These are phyloP conservation scores for Elymnias hypermnestra DNA, from an alignment of 1,140 invertebrate species.

Conservation along the genomic window DNA sequence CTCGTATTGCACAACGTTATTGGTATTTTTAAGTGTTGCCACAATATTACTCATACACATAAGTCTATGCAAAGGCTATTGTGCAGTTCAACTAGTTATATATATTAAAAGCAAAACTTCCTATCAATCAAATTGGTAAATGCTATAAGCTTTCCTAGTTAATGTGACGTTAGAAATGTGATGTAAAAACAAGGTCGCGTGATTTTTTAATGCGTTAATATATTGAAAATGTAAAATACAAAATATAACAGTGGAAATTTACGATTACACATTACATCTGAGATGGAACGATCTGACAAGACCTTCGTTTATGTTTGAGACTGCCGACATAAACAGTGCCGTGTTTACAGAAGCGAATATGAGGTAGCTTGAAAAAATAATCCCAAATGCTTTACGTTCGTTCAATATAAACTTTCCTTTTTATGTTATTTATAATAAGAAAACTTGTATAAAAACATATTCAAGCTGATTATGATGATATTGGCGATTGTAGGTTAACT, in stretches of 20 bases:
- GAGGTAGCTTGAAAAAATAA: conserved; percentile 30
- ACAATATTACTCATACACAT: too few species aligned
- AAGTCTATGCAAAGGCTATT: too few species aligned
- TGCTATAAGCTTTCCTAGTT: too few species aligned
- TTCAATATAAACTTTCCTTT: background rate
- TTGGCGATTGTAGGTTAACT: too few species aligned
- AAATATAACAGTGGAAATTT: conserved; percentile 17
- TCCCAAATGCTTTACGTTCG: background rate
- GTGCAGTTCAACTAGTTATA: too few species aligned
- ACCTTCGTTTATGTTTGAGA: conserved; percentile 19
- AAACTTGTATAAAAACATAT: background rate
- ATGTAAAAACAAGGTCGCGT: too few species aligned
- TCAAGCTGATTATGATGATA: background rate
- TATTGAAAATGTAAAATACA: conserved; percentile 6
- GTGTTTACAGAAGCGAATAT: conserved; percentile 28
- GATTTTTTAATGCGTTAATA: too few species aligned
- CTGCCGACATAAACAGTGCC: conserved; percentile 18
- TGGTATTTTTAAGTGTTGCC: too few species aligned
- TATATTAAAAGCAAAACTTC: too few species aligned
- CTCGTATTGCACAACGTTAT: too few species aligned
- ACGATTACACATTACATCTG: conserved; percentile 9
- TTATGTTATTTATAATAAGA: background rate
- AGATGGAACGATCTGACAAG: conserved; percentile 7
- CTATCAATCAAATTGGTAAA: too few species aligned
- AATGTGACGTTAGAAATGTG: too few species aligned